phyloP scores from a whole-genome alignment of 2,113 vertebrate genomes.

The Prietella phreatophila region DNA sequence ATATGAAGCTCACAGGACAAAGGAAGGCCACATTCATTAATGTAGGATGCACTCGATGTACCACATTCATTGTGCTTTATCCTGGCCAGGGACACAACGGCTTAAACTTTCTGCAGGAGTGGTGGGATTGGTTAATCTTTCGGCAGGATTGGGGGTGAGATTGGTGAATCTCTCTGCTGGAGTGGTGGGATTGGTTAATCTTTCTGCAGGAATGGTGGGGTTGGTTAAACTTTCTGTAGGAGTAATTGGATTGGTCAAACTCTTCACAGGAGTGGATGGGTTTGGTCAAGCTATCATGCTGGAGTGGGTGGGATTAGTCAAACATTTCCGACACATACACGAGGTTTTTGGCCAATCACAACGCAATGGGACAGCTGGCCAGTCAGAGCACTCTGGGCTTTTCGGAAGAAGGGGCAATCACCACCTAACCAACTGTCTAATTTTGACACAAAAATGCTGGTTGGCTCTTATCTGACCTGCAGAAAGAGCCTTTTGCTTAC shows the following conservation, averaged over 20 bases:
- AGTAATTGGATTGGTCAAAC: not conserved
- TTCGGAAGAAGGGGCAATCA: not conserved
- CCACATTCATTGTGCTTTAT: not conserved
- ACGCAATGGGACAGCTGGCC: too few species aligned
- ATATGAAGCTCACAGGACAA: not conserved
- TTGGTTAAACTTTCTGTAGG: not conserved
- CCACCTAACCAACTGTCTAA: not conserved
- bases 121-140: too few species aligned
- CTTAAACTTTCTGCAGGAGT: not conserved
- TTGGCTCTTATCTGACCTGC: not conserved
- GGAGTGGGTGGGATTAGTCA: not conserved
- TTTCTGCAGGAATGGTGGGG: not conserved
- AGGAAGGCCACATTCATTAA: not conserved
- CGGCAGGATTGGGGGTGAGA: too few species aligned
- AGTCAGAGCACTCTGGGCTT: too few species aligned
- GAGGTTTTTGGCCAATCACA: too few species aligned
- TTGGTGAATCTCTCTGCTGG: too few species aligned
- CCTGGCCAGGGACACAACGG: not conserved
- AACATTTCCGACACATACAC: too few species aligned
- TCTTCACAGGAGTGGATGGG: not conserved
- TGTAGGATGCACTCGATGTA: not conserved
- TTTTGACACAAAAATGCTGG: not conserved
- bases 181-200: not conserved
- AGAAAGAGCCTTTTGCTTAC: not conserved
- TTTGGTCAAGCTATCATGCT: not conserved